phyloP scores from a whole-genome alignment of 2,888 invertebrate genomes.

The Colletes collaris region DNA sequence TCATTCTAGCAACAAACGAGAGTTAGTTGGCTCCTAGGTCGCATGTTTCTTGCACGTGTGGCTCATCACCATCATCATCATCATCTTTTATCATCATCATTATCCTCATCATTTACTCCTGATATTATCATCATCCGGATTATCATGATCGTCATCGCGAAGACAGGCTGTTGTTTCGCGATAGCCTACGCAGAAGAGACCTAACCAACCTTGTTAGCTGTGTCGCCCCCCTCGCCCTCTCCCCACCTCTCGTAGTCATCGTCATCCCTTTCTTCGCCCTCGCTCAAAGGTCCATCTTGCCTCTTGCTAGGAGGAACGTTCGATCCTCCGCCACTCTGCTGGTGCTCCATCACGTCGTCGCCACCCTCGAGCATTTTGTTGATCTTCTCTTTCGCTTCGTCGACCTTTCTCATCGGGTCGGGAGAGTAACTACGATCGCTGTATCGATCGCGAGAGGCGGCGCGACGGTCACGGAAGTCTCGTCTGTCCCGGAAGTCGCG shows the following conservation, averaged over 20 bases:
- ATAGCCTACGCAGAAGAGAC: constrained; percentile 69
- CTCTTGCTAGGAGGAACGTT: constrained; percentile 79
- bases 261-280: constrained; percentile 85
- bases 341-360: constrained; percentile 73
- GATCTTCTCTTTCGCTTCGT: constrained; percentile 85
- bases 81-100: constrained; percentile 54
- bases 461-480: constrained; percentile 87
- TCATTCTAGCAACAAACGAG: constrained; percentile 79
- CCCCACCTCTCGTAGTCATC: constrained; percentile 82
- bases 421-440: constrained; percentile 84
- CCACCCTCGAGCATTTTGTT: constrained; percentile 85
- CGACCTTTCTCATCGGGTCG: constrained; percentile 84
- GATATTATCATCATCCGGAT: constrained; percentile 62
- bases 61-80: constrained; percentile 67
- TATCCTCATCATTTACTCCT: constrained; percentile 50
- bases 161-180: constrained; percentile 59
- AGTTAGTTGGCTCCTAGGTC: constrained; percentile 73
- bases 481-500: constrained; percentile 89
- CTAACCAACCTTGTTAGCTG: constrained; percentile 79
- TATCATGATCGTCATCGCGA: constrained; percentile 66
- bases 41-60: constrained; percentile 57
- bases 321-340: constrained; percentile 64
- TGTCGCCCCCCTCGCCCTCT: constrained; percentile 73
- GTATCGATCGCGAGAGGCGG: constrained; percentile 82
- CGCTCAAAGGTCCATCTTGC: constrained; percentile 85